Evolutionary conservation across 2,888 invertebrate species (phyloP), one percentile per base, ranked within the genome.

Genomic region (Hyposoter didymator): DNA sequence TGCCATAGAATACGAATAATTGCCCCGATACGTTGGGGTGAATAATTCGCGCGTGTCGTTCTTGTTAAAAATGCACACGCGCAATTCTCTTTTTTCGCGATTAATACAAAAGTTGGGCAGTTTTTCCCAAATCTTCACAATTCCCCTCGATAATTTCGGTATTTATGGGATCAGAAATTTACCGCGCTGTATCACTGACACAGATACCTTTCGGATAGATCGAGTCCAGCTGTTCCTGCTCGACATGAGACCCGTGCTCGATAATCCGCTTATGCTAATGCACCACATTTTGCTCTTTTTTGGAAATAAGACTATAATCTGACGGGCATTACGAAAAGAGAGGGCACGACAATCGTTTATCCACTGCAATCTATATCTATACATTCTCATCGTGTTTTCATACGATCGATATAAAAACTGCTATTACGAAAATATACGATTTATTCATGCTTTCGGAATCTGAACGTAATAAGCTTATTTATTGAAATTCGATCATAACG

Each of bases 81-180:
- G 64, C 2, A 64, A 19, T 19, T 14, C 45, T 69, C 59, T 47
- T 22, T 49, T 75, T 66, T 80, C n/a, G 52, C 66, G 70, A 66
- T 69, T 43, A 2, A 59, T 14, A 47, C 28, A 59, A 47, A 66
- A 73, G 80, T 80, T 80, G 73, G 76, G 72, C 74, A 75, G 67
- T 64, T 82, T 47, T 78, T 84, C 84, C 84, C 78, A 22, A 49
- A 78, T 74, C 80, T 78, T 83, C 75, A 84, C 72, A 88, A 87
- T 83, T 83, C 79, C 87, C 88, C 87, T 80, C 82, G 88, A 91
- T 93, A 93, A 93, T 93, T 93, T 93, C 86, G 86, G 92, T 91
- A 93, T 92, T 93, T 93, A 93, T 90, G 82, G 93, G 93, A 93
- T 93, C 92, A 93, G 92, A 91, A 91, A 87, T 88, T 70, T 84